Base-by-base conservation (phyloP, 2,797 vertebrate species). In the Champsocephalus esox region DNA sequence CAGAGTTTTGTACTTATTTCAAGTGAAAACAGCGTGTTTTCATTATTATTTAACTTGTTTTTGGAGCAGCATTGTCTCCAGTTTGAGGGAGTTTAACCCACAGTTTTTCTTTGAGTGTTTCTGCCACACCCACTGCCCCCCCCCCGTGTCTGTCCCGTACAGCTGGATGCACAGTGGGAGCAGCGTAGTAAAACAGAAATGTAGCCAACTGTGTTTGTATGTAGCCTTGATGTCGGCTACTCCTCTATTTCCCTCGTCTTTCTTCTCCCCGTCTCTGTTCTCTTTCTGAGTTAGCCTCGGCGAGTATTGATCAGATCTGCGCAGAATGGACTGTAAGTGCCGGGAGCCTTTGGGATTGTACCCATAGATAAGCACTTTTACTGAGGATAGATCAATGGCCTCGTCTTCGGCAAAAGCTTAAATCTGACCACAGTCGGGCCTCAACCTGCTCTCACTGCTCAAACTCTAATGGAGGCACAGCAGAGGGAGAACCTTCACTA, bases 351-450 rank as follows among this genome's bases (percentile, higher is more conserved):
- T 70, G 87, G 82, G 86, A 87, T 66, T 5, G 19, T 63, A 21
- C 78, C 88, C 76, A 68, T 89, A 91, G 90, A 93, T 89, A 90
- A 93, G 92, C 93, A 89, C 88, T 93, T 91, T 92, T 79, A 82
- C 87, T 83, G 61, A 81, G 71, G 83, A 81, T 86, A 49, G 86
- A 93, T 94, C 80, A 56, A 88, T 90, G 66, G 72, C 62, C 43
- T 64, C 19, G 12, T 66, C 79, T 67, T 81, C 68, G 51, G 78
- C 81, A 56, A 50, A 61, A 65, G 77, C 72, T 64, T 69, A 62
- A 41, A 72, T 82, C 70, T 73, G 70, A 75, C 74, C 69, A 77
- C 75, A 66, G 69, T 48, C 70, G 74, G 86, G 59, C 44, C 19
- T 71, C 77, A 81, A 77, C 66, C 78, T 90, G 90, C 86, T 79